These are phyloP conservation scores for Pemphigus obesinymphae DNA, from an alignment of 1,140 invertebrate species.

Conservation along the genomic window DNA sequence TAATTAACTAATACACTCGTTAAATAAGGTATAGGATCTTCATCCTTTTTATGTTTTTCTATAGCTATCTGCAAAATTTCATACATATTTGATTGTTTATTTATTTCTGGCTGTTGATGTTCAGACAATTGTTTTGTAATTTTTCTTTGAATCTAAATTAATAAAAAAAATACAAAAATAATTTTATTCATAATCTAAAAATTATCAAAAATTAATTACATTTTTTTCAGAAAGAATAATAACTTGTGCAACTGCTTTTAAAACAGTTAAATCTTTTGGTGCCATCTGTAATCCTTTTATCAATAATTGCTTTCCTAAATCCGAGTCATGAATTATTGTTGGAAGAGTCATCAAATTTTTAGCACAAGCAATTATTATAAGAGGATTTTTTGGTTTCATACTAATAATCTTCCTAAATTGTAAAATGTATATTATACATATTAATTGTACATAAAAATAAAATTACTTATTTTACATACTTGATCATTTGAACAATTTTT, in stretches of 20 bases:
- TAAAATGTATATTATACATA: not conserved
- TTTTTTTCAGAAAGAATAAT: not conserved
- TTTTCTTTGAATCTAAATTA: not conserved
- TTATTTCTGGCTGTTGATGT: not conserved
- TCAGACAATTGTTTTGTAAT: not conserved
- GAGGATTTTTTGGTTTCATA: conserved; percentile 18
- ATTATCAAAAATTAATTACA: not conserved
- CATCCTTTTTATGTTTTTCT: not conserved
- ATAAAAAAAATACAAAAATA: not conserved
- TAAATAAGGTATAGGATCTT: not conserved
- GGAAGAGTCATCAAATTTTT: conserved; percentile 17
- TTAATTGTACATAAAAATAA: not conserved
- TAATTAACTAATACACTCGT: not conserved
- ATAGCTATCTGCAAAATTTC: not conserved
- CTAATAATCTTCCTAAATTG: not conserved
- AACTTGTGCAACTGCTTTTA: not conserved
- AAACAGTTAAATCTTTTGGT: not conserved
- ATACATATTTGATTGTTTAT: not conserved
- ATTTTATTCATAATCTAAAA: not conserved
- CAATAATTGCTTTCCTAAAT: conserved; percentile 2
- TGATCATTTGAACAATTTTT: conserved; percentile 17
- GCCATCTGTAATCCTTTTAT: not conserved
- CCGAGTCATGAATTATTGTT: not conserved
- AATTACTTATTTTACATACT: not conserved
- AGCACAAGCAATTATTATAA: not conserved